Percentiles rank a stretch among this genome's conserved stretches.
Conservation (phyloP, 2,113 vertebrate genomes). For the Strix uralensis region DNA sequence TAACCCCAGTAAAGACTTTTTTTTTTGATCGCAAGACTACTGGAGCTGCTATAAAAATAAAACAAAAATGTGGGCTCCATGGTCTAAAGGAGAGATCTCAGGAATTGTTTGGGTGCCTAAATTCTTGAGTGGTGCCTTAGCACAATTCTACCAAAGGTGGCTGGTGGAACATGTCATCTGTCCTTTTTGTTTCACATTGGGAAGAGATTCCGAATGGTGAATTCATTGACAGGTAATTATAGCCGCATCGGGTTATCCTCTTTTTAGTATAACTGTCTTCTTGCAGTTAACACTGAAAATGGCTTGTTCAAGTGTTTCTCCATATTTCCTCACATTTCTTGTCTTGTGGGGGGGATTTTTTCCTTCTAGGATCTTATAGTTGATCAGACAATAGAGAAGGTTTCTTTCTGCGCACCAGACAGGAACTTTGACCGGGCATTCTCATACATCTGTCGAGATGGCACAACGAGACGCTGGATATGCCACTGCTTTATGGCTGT, state of each 20-base stretch:
- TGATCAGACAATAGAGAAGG: constrained; percentile 99
- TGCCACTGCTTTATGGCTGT: constrained; percentile 99
- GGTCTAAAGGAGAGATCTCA: neutral
- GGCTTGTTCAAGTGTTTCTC: neutral
- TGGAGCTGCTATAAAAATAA: neutral
- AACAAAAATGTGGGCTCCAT: neutral
- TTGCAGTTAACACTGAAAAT: neutral
- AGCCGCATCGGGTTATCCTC: neutral
- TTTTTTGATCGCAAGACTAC: neutral
- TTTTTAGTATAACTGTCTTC: neutral
- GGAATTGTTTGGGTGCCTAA: neutral
- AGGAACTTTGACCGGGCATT: constrained; percentile 97
- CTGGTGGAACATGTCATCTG: neutral
- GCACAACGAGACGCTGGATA: constrained; percentile 98
- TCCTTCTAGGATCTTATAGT: constrained; percentile 91
- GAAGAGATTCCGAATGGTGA: neutral
- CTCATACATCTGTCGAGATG: constrained; percentile 98
- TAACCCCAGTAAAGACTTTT: neutral
- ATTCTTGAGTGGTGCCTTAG: neutral
- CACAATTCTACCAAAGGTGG: neutral
- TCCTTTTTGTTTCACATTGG: neutral
- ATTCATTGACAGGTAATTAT: neutral
- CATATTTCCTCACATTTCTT: neutral
- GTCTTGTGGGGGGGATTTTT: neutral
- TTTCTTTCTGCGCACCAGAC: constrained; percentile 98